Percentiles rank a stretch among this genome's conserved stretches.
These are phyloP conservation scores for Nyctibius bracteatus DNA, from an alignment of 2,113 vertebrate species.

Conservation along the genomic window DNA sequence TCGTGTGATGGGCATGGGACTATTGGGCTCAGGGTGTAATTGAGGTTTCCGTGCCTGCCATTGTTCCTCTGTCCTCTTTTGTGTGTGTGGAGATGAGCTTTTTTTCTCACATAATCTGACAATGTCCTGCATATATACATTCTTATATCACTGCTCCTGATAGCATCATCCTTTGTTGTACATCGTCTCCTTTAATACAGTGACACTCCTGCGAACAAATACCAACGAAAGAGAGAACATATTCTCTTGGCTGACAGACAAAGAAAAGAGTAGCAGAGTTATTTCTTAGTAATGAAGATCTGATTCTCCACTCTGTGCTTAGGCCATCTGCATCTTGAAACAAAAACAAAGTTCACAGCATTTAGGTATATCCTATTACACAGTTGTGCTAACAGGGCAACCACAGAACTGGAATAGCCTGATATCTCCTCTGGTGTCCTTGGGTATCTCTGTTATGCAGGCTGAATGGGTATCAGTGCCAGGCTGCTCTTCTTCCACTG, in stretches of 20 bases:
- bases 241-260: background rate
- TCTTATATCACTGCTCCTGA: background rate
- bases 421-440: background rate
- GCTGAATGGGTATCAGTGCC: background rate
- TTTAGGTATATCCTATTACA: background rate
- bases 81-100: background rate
- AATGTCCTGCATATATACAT: background rate
- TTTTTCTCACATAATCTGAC: background rate
- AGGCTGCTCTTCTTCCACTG: background rate
- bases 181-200: background rate
- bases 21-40: background rate
- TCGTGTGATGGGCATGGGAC: background rate
- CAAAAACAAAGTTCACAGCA: background rate
- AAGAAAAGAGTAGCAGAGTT: background rate
- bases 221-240: background rate
- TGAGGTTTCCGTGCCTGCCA: background rate
- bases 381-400: background rate
- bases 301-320: background rate
- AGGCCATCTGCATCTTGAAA: background rate
- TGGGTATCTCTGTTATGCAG: background rate
- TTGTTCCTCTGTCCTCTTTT: background rate
- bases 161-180: background rate
- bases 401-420: background rate
- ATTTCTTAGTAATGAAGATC: background rate
- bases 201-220: background rate